Evolutionary conservation across 23 tunicate genomes (phyloP), one percentile per base, ranked within the genome.

Genomic region (Botrylloides violaceus): DNA sequence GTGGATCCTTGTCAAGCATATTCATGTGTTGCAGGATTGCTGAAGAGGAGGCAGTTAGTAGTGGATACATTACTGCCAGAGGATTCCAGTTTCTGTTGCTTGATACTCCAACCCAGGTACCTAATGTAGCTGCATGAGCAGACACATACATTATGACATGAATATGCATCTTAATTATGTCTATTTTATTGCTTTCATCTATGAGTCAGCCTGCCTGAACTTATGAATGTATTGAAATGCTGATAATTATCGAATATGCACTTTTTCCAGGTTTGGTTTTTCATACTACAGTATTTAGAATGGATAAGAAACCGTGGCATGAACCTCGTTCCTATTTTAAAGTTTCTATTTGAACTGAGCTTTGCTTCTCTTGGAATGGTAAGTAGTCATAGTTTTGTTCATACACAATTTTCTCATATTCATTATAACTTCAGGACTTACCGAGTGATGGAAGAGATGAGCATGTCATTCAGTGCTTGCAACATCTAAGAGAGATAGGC

Each of bases 81-180:
- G 92, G 98, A 21, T 92, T 92, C 70, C 98, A 92, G 66, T 92
- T 84, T 65, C 63, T 92, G 36, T 80, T 92, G 23, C 62, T 92
- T 9, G 98, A 92, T 39, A 80, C 68, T 3, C 75, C 92, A 5
- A 70, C 87, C 3, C 97, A 90, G 77, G 97, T 83, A 50, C 15
- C 56, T 48, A 15, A 48, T 15, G 15, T n/a, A n/a, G n/a, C n/a
- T n/a, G n/a, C n/a, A n/a, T n/a, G n/a, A n/a, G n/a, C n/a, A n/a
- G n/a, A n/a, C n/a, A n/a, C n/a, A n/a, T n/a, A n/a, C n/a, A n/a
- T n/a, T n/a, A n/a, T n/a, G n/a, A n/a, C n/a, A n/a, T n/a, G n/a
- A n/a, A n/a, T n/a, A n/a, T n/a, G n/a, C n/a, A n/a, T n/a, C n/a
- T n/a, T n/a, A n/a, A n/a, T n/a, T n/a, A n/a, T n/a, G n/a, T n/a